These are phyloP conservation scores for Thalassarche chlororhynchos DNA, from an alignment of 2,113 vertebrate species.

Conservation along the genomic window DNA sequence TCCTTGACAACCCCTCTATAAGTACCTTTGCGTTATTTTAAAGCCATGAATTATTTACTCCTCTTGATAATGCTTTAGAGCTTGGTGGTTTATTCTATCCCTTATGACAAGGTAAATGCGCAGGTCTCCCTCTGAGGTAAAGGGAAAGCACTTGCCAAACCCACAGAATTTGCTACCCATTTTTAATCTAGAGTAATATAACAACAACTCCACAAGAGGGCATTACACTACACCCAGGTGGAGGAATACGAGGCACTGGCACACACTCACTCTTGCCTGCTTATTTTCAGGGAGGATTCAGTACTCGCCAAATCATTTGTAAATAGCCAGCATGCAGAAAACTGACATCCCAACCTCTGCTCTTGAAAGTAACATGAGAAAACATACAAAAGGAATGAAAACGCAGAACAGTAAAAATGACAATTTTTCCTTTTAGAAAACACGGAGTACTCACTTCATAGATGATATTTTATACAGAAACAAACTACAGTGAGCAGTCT, in stretches of 20 bases:
- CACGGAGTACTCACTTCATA: background rate
- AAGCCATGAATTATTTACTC: background rate
- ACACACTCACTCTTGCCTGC: background rate
- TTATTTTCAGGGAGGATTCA: background rate
- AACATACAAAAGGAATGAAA: background rate
- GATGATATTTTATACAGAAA: background rate
- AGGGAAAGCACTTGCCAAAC: background rate
- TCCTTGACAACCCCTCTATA: background rate
- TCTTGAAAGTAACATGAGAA: background rate
- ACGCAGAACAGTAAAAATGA: background rate
- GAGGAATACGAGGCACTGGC: rapidly evolving
- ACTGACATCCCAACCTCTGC: background rate
- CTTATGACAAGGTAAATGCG: background rate
- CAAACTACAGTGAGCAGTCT: background rate
- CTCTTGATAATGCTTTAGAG: background rate
- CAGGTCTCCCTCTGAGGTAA: background rate
- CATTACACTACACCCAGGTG: background rate
- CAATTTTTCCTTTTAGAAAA: background rate
- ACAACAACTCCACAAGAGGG: constrained; percentile 19
- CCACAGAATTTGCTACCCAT: background rate
- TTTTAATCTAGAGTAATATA: background rate
- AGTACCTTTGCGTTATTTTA: background rate
- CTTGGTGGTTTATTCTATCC: background rate
- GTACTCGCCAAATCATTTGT: background rate
- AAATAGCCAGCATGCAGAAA: background rate